These are phyloP conservation scores for Parascotia fuliginaria DNA, from an alignment of 2,888 invertebrate genomes.

Conservation along the genomic window DNA sequence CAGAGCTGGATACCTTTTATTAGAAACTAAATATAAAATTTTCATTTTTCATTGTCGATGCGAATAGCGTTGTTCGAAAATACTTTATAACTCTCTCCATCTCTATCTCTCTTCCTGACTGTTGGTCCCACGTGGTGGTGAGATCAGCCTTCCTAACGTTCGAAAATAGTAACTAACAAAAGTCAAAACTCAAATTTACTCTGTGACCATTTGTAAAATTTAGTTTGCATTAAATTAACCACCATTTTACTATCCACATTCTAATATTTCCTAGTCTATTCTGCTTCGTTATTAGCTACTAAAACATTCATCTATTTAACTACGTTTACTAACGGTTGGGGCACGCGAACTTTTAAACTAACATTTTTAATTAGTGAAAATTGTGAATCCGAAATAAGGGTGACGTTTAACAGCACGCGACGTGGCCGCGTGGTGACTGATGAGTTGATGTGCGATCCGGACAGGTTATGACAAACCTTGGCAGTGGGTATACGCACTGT, in stretches of 20 bases:
- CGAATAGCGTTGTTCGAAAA: too few species aligned
- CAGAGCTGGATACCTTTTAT: too few species aligned
- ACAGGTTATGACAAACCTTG: slow-evolving; percentile 45
- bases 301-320: slow-evolving; percentile 34
- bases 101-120: too few species aligned
- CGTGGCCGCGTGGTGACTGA: slow-evolving; percentile 38
- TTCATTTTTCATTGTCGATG: too few species aligned
- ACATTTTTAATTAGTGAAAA: slow-evolving; percentile 50
- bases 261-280: not conserved
- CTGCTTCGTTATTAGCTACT: slow-evolving; percentile 12
- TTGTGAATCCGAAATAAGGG: slow-evolving; percentile 43
- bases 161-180: too few species aligned
- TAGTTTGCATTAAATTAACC: too few species aligned
- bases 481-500: slow-evolving; percentile 15
- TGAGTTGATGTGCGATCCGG: slow-evolving; percentile 41
- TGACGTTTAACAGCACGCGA: slow-evolving; percentile 47
- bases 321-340: slow-evolving; percentile 20
- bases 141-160: too few species aligned
- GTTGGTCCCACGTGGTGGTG: too few species aligned
- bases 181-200: too few species aligned
- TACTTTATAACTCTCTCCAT: too few species aligned
- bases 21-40: too few species aligned
- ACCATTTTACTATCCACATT: not conserved
- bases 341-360: slow-evolving; percentile 44
- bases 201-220: too few species aligned